Evolutionary conservation across 2,888 invertebrate species (phyloP).

Genomic region (Trichogramma dendrolimi): DNA sequence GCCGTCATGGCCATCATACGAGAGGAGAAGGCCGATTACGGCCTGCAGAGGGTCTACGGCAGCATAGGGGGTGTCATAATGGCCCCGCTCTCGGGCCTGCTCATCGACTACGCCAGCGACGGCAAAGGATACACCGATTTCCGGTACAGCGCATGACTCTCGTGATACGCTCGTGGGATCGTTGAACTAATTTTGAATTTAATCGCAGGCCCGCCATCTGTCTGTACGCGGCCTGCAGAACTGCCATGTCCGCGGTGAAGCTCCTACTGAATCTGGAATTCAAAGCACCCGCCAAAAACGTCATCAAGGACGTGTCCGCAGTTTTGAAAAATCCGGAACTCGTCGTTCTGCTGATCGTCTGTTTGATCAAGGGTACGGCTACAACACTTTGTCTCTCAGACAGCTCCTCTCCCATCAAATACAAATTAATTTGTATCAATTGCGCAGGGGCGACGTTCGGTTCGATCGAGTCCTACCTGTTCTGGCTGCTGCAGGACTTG

Average conservation of each 20-base stretch:
- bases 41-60: slow-evolving; percentile 71
- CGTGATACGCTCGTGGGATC: slow-evolving; percentile 54
- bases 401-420: background rate
- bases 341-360: slow-evolving; percentile 67
- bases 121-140: slow-evolving; percentile 71
- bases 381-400: background rate
- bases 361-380: slow-evolving; percentile 66
- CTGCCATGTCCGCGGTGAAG: slow-evolving; percentile 61
- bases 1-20: slow-evolving; percentile 72
- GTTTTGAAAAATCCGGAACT: slow-evolving; percentile 69
- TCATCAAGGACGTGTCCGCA: slow-evolving; percentile 64
- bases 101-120: slow-evolving; percentile 69
- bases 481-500: slow-evolving; percentile 75
- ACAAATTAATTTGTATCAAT: slow-evolving; percentile 4
- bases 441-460: slow-evolving; percentile 74
- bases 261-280: slow-evolving; percentile 71
- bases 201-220: no score
- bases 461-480: slow-evolving; percentile 76
- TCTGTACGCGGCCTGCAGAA: no score
- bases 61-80: slow-evolving; percentile 75
- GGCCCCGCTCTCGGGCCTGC: slow-evolving; percentile 70
- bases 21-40: slow-evolving; percentile 74
- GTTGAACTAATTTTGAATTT: no score
- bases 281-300: slow-evolving; percentile 69
- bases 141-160: slow-evolving; percentile 70